phyloP scores from a whole-genome alignment of 2,113 vertebrate species.

The Callipepla californica region DNA sequence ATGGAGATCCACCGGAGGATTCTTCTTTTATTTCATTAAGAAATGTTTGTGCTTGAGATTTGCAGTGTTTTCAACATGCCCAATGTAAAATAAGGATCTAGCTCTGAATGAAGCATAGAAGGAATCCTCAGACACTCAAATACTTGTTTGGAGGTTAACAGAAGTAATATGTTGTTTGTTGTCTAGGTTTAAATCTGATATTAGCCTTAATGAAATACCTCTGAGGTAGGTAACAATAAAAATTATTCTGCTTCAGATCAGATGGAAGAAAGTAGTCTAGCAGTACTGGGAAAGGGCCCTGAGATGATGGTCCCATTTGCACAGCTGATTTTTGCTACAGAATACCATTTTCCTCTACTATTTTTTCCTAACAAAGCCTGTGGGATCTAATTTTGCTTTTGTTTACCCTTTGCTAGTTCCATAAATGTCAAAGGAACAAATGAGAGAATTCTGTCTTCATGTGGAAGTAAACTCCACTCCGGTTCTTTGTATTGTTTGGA shows the following conservation, averaged over 20 bases:
- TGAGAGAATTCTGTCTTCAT: constrained; percentile 30
- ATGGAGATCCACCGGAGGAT: not conserved
- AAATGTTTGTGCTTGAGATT: not conserved
- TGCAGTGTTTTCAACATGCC: not conserved
- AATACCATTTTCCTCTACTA: constrained; percentile 5
- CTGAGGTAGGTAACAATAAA: not conserved
- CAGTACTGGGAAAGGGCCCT: not conserved
- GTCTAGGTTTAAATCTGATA: not conserved
- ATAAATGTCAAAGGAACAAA: constrained; percentile 64
- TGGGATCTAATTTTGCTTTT: constrained; percentile 66
- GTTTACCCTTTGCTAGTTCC: constrained; percentile 58
- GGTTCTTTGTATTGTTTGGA: constrained; percentile 20
- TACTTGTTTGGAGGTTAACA: not conserved
- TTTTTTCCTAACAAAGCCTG: not conserved
- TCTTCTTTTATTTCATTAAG: not conserved
- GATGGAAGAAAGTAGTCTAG: not conserved
- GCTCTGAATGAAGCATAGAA: not conserved
- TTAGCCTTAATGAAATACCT: not conserved
- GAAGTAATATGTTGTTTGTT: not conserved
- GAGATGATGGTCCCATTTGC: constrained; percentile 27
- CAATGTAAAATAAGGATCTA: not conserved
- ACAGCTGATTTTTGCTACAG: constrained; percentile 12
- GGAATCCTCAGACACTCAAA: not conserved
- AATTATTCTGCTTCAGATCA: not conserved
- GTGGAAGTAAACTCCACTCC: constrained; percentile 39